Evolutionary conservation across 2,113 vertebrate species (phyloP), one percentile per base, ranked within the genome.

Genomic region (Corvus cornix): DNA sequence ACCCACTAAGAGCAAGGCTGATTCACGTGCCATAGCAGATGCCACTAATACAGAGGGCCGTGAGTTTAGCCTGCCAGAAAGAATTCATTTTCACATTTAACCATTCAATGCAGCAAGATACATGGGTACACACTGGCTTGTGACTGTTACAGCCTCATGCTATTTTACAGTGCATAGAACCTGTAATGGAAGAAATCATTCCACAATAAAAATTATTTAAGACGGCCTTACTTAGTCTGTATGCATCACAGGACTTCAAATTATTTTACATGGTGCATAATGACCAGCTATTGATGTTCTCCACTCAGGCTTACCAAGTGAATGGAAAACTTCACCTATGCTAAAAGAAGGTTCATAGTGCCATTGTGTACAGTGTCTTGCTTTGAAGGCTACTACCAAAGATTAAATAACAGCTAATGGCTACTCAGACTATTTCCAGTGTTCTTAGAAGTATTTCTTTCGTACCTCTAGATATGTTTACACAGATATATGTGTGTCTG

Each of bases 181-280:
- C 87, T 83, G 92, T 97, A 97, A 97, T 96, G 94, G 94, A 96
- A 97, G 91, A 96, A 95, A 97, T 95, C 95, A 66, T 96, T 96
- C 93, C 97, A 97, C 94, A 96, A 96, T 97, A 97, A 97, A 97
- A 97, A 97, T 93, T 97, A 97, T 97, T 97, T 97, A 97, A 97
- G 94, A 91, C 77, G 74, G 64, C 77, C 91, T 97, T 97, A 95
- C 70, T 98, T 97, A 97, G 83, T 58, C 83, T 93, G 93, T 90
- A 97, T 95, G 73, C 97, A 97, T 84, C 91, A 95, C 84, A 96
- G 94, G 94, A 35, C 96, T 97, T 82, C 87, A 97, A 97, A 97
- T 97, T 91, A 94, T 97, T 97, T 97, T 97, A 97, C 94, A 95
- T 97, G 91, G 89, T 94, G 89, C 93, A 91, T 97, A 96, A 97